These are phyloP conservation scores for Drepana falcataria DNA, from an alignment of 2,888 invertebrate species.

Conservation along the genomic window DNA sequence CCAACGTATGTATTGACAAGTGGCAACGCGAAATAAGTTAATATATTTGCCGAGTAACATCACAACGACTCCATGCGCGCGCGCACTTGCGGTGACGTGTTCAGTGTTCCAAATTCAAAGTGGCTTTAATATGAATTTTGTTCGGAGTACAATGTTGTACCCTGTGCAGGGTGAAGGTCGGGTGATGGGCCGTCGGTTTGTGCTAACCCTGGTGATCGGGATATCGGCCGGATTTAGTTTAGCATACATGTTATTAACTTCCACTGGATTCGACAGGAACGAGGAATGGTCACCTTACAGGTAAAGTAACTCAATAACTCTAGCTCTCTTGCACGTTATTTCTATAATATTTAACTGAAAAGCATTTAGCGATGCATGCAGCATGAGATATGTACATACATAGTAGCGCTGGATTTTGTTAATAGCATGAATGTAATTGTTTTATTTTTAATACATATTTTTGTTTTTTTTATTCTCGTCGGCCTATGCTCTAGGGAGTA, in stretches of 20 bases:
- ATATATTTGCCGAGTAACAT: background rate
- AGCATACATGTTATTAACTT: conserved; percentile 84
- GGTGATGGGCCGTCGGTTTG: conserved; percentile 82
- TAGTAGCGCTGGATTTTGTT: background rate
- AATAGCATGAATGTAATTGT: too few relatives aligned
- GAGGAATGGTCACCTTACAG: conserved; percentile 64
- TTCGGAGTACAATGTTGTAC: conserved; percentile 23
- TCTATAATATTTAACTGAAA: conserved; percentile 5
- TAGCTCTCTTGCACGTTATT: conserved; percentile 35
- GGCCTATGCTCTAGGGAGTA: too few relatives aligned
- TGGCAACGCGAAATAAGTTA: background rate
- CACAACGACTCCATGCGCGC: background rate
- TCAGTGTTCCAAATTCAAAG: background rate
- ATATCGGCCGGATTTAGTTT: conserved; percentile 87
- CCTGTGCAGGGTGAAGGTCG: conserved; percentile 66
- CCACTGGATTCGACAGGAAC: conserved; percentile 72
- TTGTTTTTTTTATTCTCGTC: too few relatives aligned
- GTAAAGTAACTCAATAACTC: conserved; percentile 36
- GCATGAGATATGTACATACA: background rate
- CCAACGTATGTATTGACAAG: background rate
- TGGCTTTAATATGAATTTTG: conserved; percentile 3
- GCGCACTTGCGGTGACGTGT: background rate
- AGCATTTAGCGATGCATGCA: background rate
- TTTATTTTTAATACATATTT: too few relatives aligned
- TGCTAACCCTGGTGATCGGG: conserved; percentile 84